Evolutionary conservation across 2,888 invertebrate species (phyloP).

Genomic region (Nomada ruficornis): DNA sequence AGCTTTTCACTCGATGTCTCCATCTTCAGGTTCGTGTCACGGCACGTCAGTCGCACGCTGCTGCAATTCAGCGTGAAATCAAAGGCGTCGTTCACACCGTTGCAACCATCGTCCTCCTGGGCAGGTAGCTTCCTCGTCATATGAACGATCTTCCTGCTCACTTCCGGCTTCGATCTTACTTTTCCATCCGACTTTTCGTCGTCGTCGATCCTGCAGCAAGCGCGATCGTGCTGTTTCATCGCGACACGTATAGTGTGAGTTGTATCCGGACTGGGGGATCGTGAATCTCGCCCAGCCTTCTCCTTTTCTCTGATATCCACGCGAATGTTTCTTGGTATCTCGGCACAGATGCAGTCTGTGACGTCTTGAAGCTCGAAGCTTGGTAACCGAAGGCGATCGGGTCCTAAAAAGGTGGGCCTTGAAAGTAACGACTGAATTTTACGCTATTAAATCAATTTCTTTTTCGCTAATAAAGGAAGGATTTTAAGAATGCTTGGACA

Average conservation of each 20-base stretch:
- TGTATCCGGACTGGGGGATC: constrained; percentile 79
- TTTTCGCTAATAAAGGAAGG: neutral
- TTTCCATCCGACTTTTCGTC: constrained; percentile 42
- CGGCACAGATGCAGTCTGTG: constrained; percentile 77
- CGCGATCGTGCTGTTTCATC: constrained; percentile 78
- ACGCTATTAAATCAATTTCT: neutral
- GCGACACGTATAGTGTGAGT: constrained; percentile 80
- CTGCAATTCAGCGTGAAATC: constrained; percentile 80
- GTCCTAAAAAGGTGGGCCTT: constrained; percentile 65
- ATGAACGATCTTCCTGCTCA: constrained; percentile 26
- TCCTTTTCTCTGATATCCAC: constrained; percentile 75
- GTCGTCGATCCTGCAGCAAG: constrained; percentile 35
- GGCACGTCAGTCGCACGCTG: constrained; percentile 78
- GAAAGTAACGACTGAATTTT: neutral
- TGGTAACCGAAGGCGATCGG: constrained; percentile 41
- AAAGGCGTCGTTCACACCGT: constrained; percentile 76
- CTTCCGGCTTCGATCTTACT: constrained; percentile 25
- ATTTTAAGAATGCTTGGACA: neutral
- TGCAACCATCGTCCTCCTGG: constrained; percentile 67
- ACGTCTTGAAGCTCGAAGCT: constrained; percentile 15
- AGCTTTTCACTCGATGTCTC: constrained; percentile 49
- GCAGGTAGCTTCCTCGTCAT: constrained; percentile 40
- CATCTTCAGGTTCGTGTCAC: constrained; percentile 74
- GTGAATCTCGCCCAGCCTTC: constrained; percentile 69
- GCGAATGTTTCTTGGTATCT: constrained; percentile 76